These are phyloP conservation scores for Plotosus lineatus DNA, from an alignment of 2,113 vertebrate species.

Conservation along the genomic window DNA sequence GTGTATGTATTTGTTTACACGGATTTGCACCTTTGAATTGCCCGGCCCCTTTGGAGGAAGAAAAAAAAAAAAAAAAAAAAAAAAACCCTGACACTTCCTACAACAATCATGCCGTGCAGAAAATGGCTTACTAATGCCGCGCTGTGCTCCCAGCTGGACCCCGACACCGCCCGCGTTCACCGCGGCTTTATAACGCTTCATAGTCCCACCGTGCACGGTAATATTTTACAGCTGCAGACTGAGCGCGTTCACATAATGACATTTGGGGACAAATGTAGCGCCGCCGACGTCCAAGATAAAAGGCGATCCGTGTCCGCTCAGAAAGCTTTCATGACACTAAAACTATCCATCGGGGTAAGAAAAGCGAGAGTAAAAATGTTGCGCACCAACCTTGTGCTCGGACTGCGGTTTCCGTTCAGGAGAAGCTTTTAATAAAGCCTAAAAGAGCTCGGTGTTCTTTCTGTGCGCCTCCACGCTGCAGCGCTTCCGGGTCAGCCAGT, in stretches of 20 bases:
- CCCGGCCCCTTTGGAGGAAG: constrained; percentile 80
- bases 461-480: constrained; percentile 76
- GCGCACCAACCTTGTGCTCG: constrained; percentile 73
- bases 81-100: constrained; percentile 87
- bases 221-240: constrained; percentile 22
- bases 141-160: not conserved
- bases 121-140: constrained; percentile 46
- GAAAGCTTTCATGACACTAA: not conserved
- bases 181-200: constrained; percentile 19
- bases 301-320: not conserved
- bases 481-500: constrained; percentile 87
- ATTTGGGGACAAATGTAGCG: constrained; percentile 60
- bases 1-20: constrained; percentile 76
- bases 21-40: constrained; percentile 87
- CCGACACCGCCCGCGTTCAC: not conserved
- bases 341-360: not conserved
- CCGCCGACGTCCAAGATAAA: constrained; percentile 59
- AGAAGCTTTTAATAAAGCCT: constrained; percentile 67
- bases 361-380: constrained; percentile 22
- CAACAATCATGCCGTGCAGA: constrained; percentile 75
- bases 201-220: not conserved
- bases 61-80: no score
- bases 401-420: constrained; percentile 71
- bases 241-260: constrained; percentile 54
- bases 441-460: constrained; percentile 72